Base-by-base conservation (phyloP, 1,140 invertebrate species). In the Anagrus nilaparvatae region DNA sequence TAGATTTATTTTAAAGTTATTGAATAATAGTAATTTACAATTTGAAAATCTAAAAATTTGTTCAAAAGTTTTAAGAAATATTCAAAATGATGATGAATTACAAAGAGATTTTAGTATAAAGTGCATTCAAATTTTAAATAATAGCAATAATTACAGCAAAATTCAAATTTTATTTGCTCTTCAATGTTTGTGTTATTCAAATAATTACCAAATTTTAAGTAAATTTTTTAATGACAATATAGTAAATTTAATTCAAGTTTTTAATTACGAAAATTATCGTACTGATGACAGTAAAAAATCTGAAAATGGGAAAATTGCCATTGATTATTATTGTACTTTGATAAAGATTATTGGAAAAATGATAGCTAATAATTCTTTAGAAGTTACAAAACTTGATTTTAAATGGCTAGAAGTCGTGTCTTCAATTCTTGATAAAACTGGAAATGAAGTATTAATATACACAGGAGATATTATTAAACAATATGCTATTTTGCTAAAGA, bases 381-480 rank as follows among this genome's bases (percentile, higher is more conserved):
- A 43, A 3, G 1, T 42, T 2, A 29, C 34, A 28, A 14, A 13
- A 23, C 33, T 29, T 32, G 24, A 37, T 23, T n/a, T n/a, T n/a
- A 5, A 34, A 6, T 43, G 40, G 45, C 10, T 43, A 3, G 5
- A 47, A 23, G 30, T 47, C 2, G 7, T 43, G 10, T 39, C 45
- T 19, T 28, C 3, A 18, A 25, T 39, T 14, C 17, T 52, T 16
- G 42, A 50, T 40, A 31, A 38, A 24, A 33, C 32, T 27, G 50
- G 40, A 19, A 46, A 29, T 29, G 28, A 47, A 21, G 19, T 47
- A 20, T 40, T 45, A 9, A 48, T 54, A 12, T 21, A 47, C 20
- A 39, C 43, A 33, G 25, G 28, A 10, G 45, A 47, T 30, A n/a
- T 47, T 13, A 12, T 47, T 7, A 10, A 20, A 12, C 13, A 8